Evolutionary conservation across 64 coral and sea anemone genomes (phyloP).

Genomic region (Pachyseris speciosa): DNA sequence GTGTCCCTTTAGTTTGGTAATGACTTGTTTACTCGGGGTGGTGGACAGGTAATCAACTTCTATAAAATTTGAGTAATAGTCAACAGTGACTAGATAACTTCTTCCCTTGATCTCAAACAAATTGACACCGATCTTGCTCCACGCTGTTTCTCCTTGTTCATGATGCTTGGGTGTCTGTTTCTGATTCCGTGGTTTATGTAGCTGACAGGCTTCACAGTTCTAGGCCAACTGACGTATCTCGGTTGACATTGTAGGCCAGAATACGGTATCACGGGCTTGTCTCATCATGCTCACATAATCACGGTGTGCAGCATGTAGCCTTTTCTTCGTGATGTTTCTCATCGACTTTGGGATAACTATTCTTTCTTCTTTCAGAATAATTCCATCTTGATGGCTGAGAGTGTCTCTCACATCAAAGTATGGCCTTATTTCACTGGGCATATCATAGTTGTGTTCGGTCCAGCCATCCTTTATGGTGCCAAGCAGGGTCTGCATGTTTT

Average conservation of each 20-base stretch:
- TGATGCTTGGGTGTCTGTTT: slow-evolving; percentile 36
- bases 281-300: slow-evolving; percentile 27
- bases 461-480: not conserved
- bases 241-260: slow-evolving; percentile 38
- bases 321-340: slow-evolving; percentile 25
- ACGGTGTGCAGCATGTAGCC: slow-evolving; percentile 18
- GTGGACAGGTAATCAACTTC: slow-evolving; percentile 15
- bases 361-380: slow-evolving; percentile 29
- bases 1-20: slow-evolving; percentile 14
- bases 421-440: slow-evolving; percentile 3
- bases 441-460: not conserved
- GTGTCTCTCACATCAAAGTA: slow-evolving; percentile 39
- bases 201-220: slow-evolving; percentile 34
- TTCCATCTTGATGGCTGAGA: slow-evolving; percentile 43
- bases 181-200: not conserved
- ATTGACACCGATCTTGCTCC: slow-evolving; percentile 21
- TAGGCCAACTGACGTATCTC: slow-evolving; percentile 15
- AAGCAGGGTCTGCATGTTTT: not conserved
- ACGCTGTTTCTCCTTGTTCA: not conserved
- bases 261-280: slow-evolving; percentile 22
- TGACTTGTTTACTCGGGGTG: not conserved
- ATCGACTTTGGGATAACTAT: slow-evolving; percentile 24
- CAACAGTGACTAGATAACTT: slow-evolving; percentile 31
- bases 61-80: slow-evolving; percentile 46
- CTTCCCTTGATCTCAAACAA: slow-evolving; percentile 39